Evolutionary conservation across 2,888 invertebrate species (phyloP).

Genomic region (Gymnoscelis rufifasciata): DNA sequence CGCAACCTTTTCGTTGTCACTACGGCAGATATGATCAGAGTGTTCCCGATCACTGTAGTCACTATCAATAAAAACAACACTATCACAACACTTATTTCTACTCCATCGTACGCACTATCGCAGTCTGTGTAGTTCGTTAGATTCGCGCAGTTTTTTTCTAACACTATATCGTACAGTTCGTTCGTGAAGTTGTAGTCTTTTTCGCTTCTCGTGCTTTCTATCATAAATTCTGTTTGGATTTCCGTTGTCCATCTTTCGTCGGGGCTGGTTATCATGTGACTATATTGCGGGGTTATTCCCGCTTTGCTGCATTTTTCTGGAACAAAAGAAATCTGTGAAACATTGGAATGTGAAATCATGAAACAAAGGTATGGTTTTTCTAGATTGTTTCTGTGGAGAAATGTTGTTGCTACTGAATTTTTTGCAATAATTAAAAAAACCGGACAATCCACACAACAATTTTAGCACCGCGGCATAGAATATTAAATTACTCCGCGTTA

Average conservation of each 20-base stretch:
- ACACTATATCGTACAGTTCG: slow-evolving; percentile 50
- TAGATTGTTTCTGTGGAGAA: too few relatives aligned
- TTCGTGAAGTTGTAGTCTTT: slow-evolving; percentile 43
- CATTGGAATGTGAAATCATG: neutral
- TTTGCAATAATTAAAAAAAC: too few relatives aligned
- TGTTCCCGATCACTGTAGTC: slow-evolving; percentile 90
- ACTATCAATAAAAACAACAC: slow-evolving; percentile 84
- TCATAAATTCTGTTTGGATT: slow-evolving; percentile 40
- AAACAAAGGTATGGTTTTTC: too few relatives aligned
- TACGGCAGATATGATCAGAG: slow-evolving; percentile 93
- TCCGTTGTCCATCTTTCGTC: slow-evolving; percentile 58
- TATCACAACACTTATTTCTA: slow-evolving; percentile 81
- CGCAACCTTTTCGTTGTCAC: slow-evolving; percentile 90
- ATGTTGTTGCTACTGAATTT: too few relatives aligned
- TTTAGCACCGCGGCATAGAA: too few relatives aligned
- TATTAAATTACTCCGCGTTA: too few relatives aligned
- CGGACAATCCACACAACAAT: too few relatives aligned
- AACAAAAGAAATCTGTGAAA: slow-evolving; percentile 33
- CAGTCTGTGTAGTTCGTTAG: slow-evolving; percentile 28
- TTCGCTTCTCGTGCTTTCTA: slow-evolving; percentile 55
- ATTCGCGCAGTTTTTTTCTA: slow-evolving; percentile 32
- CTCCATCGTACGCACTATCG: slow-evolving; percentile 49
- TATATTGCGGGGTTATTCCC: slow-evolving; percentile 30
- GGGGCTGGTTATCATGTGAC: slow-evolving; percentile 55
- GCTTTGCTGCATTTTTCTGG: slow-evolving; percentile 46